Base-by-base conservation (phyloP, 2,113 vertebrate genomes). In the Serinus canaria region DNA sequence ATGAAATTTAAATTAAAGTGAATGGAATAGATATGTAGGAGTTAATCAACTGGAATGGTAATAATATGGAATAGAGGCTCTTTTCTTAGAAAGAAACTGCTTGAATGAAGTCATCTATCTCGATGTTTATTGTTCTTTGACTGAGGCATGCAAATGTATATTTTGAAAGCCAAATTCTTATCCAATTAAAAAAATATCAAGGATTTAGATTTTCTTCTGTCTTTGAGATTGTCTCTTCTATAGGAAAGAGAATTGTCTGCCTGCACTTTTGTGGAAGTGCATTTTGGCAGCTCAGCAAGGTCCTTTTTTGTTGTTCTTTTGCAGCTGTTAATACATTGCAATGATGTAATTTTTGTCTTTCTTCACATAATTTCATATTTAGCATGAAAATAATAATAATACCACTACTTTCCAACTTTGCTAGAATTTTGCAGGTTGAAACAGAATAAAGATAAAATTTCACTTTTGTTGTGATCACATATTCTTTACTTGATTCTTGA, bases 1-100 rank as follows among this genome's bases (percentile, higher is more conserved):
- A 92, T 92, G 84, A 96, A 96, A 95, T 95, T 95, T 88, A 96
- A 93, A 95, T 93, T 85, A 67, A 82, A 95, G 47, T 23, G 41
- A 90, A 79, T 44, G 43, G 78, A 92, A 92, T 84, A 90, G 89
- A 58, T 87, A 76, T 58, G 30, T 62, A 94, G 87, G 87, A 92
- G 83, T 95, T 96, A 92, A 92, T 92, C 70, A 85, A 24, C 63
- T 92, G 78, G 63, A 95, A 95, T 89, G 46, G 68, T 13, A 93
- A 74, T 84, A 78, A 86, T 67, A 93, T 56, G 46, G n/a, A 80
- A 88, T 70, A 86, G 79, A 83, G 31, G 20, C 6, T 83, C 68
- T 91, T 90, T 74, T 30, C 47, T 67, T 55, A 4, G 39, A 62
- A 90, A 75, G 60, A 87, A 95, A 59, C 27, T 49, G 24, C 33